Evolutionary conservation across 2,797 vertebrate genomes (phyloP).

Genomic region (Thunnus albacares): DNA sequence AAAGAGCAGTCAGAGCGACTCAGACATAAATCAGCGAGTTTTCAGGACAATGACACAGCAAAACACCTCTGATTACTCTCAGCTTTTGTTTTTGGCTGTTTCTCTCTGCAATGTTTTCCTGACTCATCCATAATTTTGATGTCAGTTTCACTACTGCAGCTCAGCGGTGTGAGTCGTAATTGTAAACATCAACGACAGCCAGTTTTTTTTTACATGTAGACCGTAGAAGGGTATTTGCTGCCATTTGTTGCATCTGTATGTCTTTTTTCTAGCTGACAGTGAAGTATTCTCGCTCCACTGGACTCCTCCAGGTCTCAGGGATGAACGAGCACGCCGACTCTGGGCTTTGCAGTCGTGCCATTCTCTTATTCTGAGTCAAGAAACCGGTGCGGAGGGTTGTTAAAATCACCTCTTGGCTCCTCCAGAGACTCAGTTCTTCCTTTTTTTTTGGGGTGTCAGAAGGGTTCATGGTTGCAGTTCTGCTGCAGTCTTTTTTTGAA

Average conservation of each 20-base stretch:
- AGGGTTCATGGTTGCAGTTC: not conserved
- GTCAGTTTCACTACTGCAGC: not conserved
- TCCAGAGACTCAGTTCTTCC: slow-evolving; percentile 39
- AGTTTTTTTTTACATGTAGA: not conserved
- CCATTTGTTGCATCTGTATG: slow-evolving; percentile 16
- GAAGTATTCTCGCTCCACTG: slow-evolving; percentile 15
- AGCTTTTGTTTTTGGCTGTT: no score
- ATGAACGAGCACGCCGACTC: slow-evolving; percentile 9
- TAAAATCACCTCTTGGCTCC: slow-evolving; percentile 6
- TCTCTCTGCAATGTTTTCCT: not conserved
- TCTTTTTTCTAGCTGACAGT: slow-evolving; percentile 41
- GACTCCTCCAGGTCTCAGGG: slow-evolving; percentile 28
- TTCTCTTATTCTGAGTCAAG: slow-evolving; percentile 8
- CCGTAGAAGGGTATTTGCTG: not conserved
- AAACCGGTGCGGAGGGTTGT: slow-evolving; percentile 1
- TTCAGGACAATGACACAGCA: not conserved
- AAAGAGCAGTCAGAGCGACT: not conserved
- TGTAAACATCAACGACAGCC: slow-evolving; percentile 1
- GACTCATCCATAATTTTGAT: not conserved
- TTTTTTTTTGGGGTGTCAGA: not conserved
- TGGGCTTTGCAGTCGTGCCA: not conserved
- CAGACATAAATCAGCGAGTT: not conserved
- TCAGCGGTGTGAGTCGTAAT: not conserved
- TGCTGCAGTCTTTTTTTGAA: slow-evolving; percentile 11
- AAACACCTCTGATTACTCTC: no score